Evolutionary conservation across 2,888 invertebrate species (phyloP).

Genomic region (Scaptomyza polygonia): DNA sequence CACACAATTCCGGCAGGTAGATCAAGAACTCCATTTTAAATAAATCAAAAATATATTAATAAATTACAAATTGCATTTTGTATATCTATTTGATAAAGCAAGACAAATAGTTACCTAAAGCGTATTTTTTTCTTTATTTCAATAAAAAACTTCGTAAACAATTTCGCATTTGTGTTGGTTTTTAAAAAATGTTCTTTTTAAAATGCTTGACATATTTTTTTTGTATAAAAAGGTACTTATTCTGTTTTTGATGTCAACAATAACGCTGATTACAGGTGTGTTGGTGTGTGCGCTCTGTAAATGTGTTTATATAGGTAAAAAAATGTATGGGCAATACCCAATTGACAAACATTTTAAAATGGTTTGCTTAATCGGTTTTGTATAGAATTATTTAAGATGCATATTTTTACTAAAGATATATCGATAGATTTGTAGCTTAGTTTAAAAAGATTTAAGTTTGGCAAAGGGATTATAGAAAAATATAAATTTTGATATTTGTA

Average conservation of each 20-base stretch:
- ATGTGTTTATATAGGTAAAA: constrained; percentile 23
- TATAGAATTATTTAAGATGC: neutral
- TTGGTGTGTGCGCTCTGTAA: constrained; percentile 47
- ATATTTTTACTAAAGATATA: neutral
- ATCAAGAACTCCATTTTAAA: too few species aligned
- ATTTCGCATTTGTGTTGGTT: constrained; percentile 37
- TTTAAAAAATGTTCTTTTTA: constrained; percentile 49
- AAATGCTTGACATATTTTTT: constrained; percentile 45
- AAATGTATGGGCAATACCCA: constrained; percentile 30
- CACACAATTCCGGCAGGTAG: constrained; percentile 35
- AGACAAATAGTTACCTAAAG: constrained; percentile 1
- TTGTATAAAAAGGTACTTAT: constrained; percentile 75
- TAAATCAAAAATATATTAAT: too few species aligned
- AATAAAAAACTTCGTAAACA: constrained; percentile 56
- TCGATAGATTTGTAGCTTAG: constrained; percentile 3
- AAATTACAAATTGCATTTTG: neutral
- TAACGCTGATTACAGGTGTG: constrained; percentile 47
- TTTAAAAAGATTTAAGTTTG: constrained; percentile 13
- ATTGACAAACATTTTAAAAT: constrained; percentile 41
- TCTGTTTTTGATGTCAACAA: constrained; percentile 65
- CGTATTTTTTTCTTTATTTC: constrained; percentile 39
- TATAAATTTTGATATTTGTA: too few species aligned
- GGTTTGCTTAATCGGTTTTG: neutral
- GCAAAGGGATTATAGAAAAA: constrained; percentile 4
- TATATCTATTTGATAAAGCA: neutral